Percentiles rank a stretch among this genome's conserved stretches.
phyloP scores from a whole-genome alignment of 2,888 invertebrate species.

The Cylloceria caligata region DNA sequence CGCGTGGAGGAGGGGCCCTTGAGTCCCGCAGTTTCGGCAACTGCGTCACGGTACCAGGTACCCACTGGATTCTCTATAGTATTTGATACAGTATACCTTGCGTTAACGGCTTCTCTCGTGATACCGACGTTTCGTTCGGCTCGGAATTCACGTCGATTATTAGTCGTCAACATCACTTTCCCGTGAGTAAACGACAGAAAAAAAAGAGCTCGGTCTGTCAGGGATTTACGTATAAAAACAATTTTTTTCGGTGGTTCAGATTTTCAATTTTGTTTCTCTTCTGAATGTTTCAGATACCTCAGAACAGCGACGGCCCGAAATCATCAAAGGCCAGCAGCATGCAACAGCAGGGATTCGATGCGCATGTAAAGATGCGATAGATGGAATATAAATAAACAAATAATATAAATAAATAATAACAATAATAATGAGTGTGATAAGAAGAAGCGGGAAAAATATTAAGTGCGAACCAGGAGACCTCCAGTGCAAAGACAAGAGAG shows the following conservation, averaged over 20 bases:
- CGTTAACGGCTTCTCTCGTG: constrained; percentile 44
- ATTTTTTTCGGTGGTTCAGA: background rate
- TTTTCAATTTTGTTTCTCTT: constrained; percentile 18
- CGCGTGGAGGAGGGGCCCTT: constrained; percentile 69
- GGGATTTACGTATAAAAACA: background rate
- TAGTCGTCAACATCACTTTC: background rate
- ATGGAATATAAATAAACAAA: constrained; percentile 55
- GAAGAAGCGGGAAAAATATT: constrained; percentile 36
- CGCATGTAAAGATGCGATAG: constrained; percentile 72
- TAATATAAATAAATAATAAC: constrained; percentile 7
- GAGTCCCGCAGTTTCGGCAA: constrained; percentile 78
- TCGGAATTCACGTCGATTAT: background rate
- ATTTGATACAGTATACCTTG: constrained; percentile 43
- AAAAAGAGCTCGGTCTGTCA: background rate
- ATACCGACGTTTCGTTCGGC: constrained; percentile 1
- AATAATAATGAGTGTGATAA: constrained; percentile 47
- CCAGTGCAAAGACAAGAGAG: constrained; percentile 66
- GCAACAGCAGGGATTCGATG: constrained; percentile 68
- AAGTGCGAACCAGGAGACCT: constrained; percentile 57
- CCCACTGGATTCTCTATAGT: constrained; percentile 52
- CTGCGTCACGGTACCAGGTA: constrained; percentile 77
- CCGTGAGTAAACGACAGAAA: background rate
- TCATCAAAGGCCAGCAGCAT: constrained; percentile 61
- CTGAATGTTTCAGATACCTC: constrained; percentile 77
- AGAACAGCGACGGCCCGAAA: constrained; percentile 63